Percentiles rank a stretch among this genome's conserved stretches.
Evolutionary conservation across 2,888 invertebrate genomes (phyloP).

Genomic region (Leistus spinibarbis): DNA sequence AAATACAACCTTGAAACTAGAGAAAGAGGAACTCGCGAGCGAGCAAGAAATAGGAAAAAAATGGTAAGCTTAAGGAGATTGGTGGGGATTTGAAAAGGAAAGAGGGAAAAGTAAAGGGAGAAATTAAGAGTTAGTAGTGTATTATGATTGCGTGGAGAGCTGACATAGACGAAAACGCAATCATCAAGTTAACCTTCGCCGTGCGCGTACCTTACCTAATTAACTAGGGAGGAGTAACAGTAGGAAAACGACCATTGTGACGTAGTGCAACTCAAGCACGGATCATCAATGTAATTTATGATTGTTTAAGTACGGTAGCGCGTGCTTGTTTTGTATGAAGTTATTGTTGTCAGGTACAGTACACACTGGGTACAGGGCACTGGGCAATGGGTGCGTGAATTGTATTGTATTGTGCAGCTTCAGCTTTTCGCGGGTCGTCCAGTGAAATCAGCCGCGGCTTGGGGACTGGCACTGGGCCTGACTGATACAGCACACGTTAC

Average conservation of each 20-base stretch:
- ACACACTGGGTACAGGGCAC: conserved; percentile 29
- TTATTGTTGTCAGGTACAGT: not conserved
- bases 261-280: not conserved
- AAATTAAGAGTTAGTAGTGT: conserved; percentile 57
- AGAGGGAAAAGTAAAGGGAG: conserved; percentile 60
- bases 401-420: not conserved
- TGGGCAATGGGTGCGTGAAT: not conserved
- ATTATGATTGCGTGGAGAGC: conserved; percentile 53
- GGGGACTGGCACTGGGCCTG: conserved; percentile 30
- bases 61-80: conserved; percentile 48
- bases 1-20: conserved; percentile 57
- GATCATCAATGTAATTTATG: not conserved
- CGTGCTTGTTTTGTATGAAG: not conserved
- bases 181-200: not conserved
- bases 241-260: not conserved
- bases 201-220: not conserved
- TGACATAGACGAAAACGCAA: conserved; percentile 40
- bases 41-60: conserved; percentile 55
- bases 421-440: not conserved
- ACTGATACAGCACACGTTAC: conserved; percentile 36
- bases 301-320: not conserved
- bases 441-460: conserved; percentile 10
- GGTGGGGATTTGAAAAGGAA: conserved; percentile 43
- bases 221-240: not conserved
- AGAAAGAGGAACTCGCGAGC: conserved; percentile 55